Evolutionary conservation across 92 coral and sea anemone species (phyloP), one percentile per base, ranked within the genome.

Genomic region (Epizoanthus stellaris): DNA sequence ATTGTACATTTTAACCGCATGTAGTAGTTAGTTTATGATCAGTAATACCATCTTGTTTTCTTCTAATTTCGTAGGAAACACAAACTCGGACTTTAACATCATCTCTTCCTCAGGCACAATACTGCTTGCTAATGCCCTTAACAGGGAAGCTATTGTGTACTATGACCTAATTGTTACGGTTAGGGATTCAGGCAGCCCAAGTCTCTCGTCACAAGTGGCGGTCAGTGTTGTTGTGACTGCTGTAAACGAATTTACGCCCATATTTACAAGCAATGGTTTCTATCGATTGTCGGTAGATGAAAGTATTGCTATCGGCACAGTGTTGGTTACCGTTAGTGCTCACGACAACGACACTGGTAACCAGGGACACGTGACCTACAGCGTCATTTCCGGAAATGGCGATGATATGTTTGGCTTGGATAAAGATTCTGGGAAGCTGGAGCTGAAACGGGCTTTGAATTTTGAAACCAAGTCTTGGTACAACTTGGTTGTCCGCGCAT

Each of bases 291-390:
- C 93, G 23, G 75, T 91, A 13, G 47, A 73, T 39, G 93, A 91
- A 83, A 86, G 70, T 53, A 80, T 79, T 42, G 82, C 91, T 52
- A 68, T 91, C 4, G 93, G 91, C 14, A 90, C 88, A 42, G 84
- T 82, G 11, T 54, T 90, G 85, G 9, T 87, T 9, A 87, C 72
- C 8, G 80, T 81, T 69, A 84, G 81, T 64, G 91, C 93, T 70
- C 91, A 87, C 34, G 93, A 91, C 76, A 75, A 84, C 42, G 93
- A 91, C 80, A 87, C 79, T 62, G 93, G 84, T 30, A 47, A 60
- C 17, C 93, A 87, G 30, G 97, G 97, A 49, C 77, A 88, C 53
- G 85, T 93, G 19, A 86, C 87, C 20, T 93, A 90, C 80, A 75
- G 71, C 52, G 89, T 89, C 6, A 43, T 73, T 9, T 81, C 88